Conservation (phyloP, 2,113 vertebrate genomes). For the Marmota monax region DNA sequence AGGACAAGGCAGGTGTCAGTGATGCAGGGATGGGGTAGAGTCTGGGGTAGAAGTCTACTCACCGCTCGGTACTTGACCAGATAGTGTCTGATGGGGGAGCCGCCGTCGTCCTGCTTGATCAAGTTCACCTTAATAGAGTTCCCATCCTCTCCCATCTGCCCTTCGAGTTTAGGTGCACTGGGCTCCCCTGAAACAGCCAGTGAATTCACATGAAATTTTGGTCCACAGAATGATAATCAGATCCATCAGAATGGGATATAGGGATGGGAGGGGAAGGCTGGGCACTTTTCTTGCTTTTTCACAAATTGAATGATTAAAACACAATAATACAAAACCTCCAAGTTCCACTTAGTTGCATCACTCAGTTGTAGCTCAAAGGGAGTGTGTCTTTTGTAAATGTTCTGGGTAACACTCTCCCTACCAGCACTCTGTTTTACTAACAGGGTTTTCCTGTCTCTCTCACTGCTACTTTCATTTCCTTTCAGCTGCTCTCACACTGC, state of each 20-base stretch:
- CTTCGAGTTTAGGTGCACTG: constrained; percentile 95
- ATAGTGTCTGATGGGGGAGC: constrained; percentile 96
- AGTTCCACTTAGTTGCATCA: neutral
- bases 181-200: constrained; percentile 93
- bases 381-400: neutral
- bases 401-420: neutral
- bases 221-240: too few relatives aligned
- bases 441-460: neutral
- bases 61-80: constrained; percentile 96
- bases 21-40: fast-evolving
- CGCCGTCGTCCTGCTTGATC: constrained; percentile 98
- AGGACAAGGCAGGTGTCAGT: neutral
- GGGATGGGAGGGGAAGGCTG: neutral
- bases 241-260: neutral
- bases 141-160: constrained; percentile 92
- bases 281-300: constrained; percentile 48
- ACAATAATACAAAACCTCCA: neutral
- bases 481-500: neutral
- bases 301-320: constrained; percentile 66
- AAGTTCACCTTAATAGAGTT: constrained; percentile 94
- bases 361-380: neutral
- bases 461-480: neutral
- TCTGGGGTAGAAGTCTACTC: constrained; percentile 85
- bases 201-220: constrained; percentile 19
- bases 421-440: neutral